A percentile compares a stretch with the other conserved stretches of the same genome.
Evolutionary conservation across 2,888 invertebrate species (phyloP).

Genomic region (Melinopterus prodromus): DNA sequence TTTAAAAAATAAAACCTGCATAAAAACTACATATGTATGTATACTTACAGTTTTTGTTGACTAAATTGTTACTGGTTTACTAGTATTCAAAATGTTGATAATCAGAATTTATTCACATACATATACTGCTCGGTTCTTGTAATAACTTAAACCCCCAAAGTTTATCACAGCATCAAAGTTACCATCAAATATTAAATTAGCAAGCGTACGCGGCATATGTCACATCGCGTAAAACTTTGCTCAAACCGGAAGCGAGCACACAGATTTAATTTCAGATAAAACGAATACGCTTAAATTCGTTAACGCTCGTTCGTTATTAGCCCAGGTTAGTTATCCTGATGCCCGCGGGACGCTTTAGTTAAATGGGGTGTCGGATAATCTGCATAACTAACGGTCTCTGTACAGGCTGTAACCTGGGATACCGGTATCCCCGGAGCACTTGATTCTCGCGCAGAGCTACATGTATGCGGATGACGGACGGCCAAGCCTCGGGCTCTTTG

Average conservation of each 20-base stretch:
- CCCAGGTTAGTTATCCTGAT: not conserved
- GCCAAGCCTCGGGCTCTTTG: not conserved
- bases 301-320: not conserved
- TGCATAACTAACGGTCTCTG: not conserved
- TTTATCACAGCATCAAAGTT: too few species aligned
- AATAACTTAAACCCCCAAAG: too few species aligned
- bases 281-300: not conserved
- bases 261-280: not conserved
- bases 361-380: not conserved
- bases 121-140: too few species aligned
- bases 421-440: too few species aligned
- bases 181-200: not conserved
- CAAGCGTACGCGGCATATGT: not conserved
- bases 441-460: not conserved
- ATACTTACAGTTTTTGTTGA: too few species aligned
- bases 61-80: too few species aligned
- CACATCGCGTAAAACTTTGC: not conserved
- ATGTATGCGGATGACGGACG: not conserved
- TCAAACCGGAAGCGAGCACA: not conserved
- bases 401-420: too few species aligned
- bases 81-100: too few species aligned
- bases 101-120: too few species aligned
- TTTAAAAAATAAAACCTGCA: too few species aligned
- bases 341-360: conserved; percentile 4
- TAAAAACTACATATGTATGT: too few species aligned